These are phyloP conservation scores for Panopea generosa DNA, from an alignment of 2,888 invertebrate species.

Conservation along the genomic window DNA sequence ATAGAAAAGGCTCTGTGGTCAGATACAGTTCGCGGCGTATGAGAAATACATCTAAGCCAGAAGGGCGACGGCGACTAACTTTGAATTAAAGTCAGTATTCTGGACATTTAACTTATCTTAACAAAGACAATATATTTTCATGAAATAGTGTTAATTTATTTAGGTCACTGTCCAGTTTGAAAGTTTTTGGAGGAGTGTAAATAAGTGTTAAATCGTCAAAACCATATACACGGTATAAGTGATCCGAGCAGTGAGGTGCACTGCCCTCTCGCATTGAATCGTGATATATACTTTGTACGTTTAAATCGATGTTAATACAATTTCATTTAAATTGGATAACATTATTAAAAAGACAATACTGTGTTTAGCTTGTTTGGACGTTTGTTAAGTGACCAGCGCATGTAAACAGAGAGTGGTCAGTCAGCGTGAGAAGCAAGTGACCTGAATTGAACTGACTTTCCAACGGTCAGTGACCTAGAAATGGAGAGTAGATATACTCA, in stretches of 20 bases:
- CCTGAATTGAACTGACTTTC: slow-evolving; percentile 47
- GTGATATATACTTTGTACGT: background rate
- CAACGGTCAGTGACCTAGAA: slow-evolving; percentile 56
- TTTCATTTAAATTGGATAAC: background rate
- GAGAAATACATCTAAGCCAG: slow-evolving; percentile 65
- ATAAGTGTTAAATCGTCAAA: slow-evolving; percentile 36
- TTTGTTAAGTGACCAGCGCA: slow-evolving; percentile 17
- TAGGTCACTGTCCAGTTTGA: slow-evolving; percentile 52
- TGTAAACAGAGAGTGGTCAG: slow-evolving; percentile 54
- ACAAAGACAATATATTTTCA: slow-evolving; percentile 14
- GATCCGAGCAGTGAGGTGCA: slow-evolving; percentile 5
- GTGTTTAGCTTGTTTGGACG: background rate
- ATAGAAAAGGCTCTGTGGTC: slow-evolving; percentile 62
- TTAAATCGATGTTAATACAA: background rate
- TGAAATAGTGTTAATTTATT: slow-evolving; percentile 41
- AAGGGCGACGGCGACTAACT: slow-evolving; percentile 54
- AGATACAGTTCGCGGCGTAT: slow-evolving; percentile 56
- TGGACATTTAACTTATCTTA: slow-evolving; percentile 36
- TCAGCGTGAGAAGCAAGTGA: slow-evolving; percentile 42
- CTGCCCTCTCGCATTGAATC: slow-evolving; percentile 9
- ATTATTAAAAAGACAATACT: background rate
- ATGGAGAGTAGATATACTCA: slow-evolving; percentile 33
- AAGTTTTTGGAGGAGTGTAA: slow-evolving; percentile 32
- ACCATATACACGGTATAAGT: slow-evolving; percentile 2
- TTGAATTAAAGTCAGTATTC: slow-evolving; percentile 13